phyloP scores from a whole-genome alignment of 2,113 vertebrate genomes.

The Coreoperca whiteheadi region DNA sequence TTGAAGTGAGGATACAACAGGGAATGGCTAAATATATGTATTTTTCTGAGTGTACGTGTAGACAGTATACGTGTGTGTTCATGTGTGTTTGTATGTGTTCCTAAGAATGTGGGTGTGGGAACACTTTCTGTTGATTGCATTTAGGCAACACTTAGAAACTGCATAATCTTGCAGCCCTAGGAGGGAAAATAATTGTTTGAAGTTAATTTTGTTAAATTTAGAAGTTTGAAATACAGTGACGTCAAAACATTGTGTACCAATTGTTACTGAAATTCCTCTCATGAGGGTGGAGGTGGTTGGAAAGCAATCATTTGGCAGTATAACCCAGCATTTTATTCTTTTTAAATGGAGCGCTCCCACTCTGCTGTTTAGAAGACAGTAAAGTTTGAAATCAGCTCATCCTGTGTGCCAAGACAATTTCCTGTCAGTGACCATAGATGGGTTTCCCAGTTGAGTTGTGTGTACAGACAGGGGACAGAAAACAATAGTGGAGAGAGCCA shows the following conservation, averaged over 20 bases:
- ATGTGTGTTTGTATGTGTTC: constrained; percentile 22
- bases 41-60: constrained; percentile 18
- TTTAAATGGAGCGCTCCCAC: constrained; percentile 6
- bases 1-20: constrained; percentile 46
- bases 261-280: constrained; percentile 36
- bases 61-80: constrained; percentile 13
- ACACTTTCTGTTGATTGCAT: constrained; percentile 43
- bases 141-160: constrained; percentile 44
- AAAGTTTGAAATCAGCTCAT: constrained; percentile 45
- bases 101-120: constrained; percentile 57
- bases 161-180: constrained; percentile 27
- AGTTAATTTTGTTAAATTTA: constrained; percentile 27
- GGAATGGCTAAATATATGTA: constrained; percentile 51
- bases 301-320: constrained; percentile 40
- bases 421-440: constrained; percentile 36
- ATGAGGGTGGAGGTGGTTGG: constrained; percentile 35
- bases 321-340: background rate
- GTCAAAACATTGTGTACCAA: constrained; percentile 13
- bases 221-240: constrained; percentile 40
- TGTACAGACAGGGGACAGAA: background rate
- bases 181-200: constrained; percentile 41
- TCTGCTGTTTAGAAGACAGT: constrained; percentile 12
- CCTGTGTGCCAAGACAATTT: constrained; percentile 44
- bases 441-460: constrained; percentile 21
- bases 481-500: background rate